phyloP scores from a whole-genome alignment of 2,113 vertebrate genomes.

The Eira barbara region DNA sequence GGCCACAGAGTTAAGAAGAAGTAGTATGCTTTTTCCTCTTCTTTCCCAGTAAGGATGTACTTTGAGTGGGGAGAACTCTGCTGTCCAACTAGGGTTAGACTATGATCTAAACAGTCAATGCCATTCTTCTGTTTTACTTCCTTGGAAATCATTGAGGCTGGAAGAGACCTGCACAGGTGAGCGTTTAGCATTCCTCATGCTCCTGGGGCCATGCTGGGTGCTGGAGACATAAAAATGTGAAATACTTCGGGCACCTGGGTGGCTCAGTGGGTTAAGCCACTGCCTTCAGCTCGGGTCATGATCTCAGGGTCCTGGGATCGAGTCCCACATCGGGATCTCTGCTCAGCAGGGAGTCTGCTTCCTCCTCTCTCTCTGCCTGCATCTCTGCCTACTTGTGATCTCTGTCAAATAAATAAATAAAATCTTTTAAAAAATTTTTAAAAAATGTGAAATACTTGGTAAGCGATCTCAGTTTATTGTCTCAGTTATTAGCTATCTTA shows the following conservation, averaged over 20 bases:
- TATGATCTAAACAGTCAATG: not conserved
- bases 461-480: not conserved
- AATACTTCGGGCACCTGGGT: too few relatives aligned
- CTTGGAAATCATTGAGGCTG: not conserved
- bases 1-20: not conserved
- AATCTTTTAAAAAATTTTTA: too few relatives aligned
- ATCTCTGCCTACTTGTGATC: too few relatives aligned
- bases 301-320: too few relatives aligned
- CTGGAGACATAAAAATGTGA: not conserved
- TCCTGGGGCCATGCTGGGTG: not conserved
- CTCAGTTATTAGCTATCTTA: not conserved
- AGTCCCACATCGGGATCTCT: too few relatives aligned
- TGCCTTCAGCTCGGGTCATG: too few relatives aligned
- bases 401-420: too few relatives aligned
- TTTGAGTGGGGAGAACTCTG: not conserved
- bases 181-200: not conserved
- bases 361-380: too few relatives aligned
- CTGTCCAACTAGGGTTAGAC: not conserved
- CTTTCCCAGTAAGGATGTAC: not conserved
- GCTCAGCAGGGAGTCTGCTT: too few relatives aligned
- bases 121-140: not conserved
- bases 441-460: not conserved
- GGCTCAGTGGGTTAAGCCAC: too few relatives aligned
- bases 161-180: not conserved
- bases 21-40: not conserved